Base-by-base conservation (phyloP, 1,140 invertebrate species). In the Drosophila pandora region DNA sequence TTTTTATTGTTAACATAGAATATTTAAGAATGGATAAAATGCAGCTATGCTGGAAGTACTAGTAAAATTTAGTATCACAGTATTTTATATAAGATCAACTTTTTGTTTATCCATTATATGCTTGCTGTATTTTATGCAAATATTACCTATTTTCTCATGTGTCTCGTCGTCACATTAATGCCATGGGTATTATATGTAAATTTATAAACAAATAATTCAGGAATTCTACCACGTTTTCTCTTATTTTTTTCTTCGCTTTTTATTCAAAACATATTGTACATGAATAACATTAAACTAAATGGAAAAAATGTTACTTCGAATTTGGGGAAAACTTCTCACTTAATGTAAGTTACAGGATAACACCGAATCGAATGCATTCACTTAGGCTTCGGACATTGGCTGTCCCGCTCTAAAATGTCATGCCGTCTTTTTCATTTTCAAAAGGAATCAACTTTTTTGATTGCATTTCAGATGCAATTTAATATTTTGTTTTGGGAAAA, bases 41-140 rank as follows among this genome's bases (percentile, higher is more conserved):
- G 90, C 90, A 91, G 90, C 90, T 91, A 90, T 91, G 90, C 90
- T 91, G 90, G 90, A 91, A 91, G 88, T 91, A 91, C 90, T 91
- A 91, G 90, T 91, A 90, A 91, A 91, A 90, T 90, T 90, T 91
- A 90, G 90, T 91, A 91, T 91, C 90, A 91, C 90, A 91, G 90
- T 91, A 91, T 91, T 91, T 91, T 91, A 87, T 91, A 79, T 91
- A 91, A 91, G 90, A 84, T 91, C 73, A 90, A 91, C 87, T 88
- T 85, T 45, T 90, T 54, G 61, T 74, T 68, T 60, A 75, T 59
- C 49, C 59, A 50, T 77, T 70, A 63, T 48, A 65, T 58, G 57
- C 62, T 37, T 58, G 57, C 62, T 37, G 63, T 54, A 49, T 67
- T 77, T 43, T 72, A 63, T 78, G 45, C 67, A 54, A 64, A 34